These are phyloP conservation scores for Chiloscyllium plagiosum DNA, from an alignment of 2,113 vertebrate species.

Conservation along the genomic window DNA sequence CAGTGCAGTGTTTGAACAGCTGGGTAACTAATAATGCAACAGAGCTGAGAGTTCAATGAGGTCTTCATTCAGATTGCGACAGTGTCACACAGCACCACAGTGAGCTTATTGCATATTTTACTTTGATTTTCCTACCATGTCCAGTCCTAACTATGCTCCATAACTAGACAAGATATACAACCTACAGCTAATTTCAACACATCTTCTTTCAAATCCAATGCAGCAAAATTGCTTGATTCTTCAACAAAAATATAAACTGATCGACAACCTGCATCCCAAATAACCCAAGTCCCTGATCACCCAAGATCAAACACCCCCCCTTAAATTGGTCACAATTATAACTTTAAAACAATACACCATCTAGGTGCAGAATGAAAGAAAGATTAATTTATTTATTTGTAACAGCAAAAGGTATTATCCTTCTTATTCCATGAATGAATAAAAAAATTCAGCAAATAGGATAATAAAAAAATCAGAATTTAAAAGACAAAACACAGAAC, in stretches of 20 bases:
- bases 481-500: not conserved
- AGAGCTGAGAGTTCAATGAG: not conserved
- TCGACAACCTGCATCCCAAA: not conserved
- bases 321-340: not conserved
- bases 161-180: not conserved
- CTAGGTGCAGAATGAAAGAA: not conserved
- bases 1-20: slow-evolving; percentile 9
- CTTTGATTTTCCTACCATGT: not conserved
- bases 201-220: not conserved
- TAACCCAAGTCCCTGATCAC: not conserved
- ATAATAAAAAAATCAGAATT: not conserved
- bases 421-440: not conserved
- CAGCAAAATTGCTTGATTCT: not conserved
- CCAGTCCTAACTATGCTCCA: not conserved
- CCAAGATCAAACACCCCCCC: not conserved
- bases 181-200: not conserved
- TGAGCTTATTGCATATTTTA: not conserved
- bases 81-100: not conserved
- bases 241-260: not conserved
- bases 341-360: not conserved
- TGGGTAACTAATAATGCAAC: not conserved
- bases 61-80: slow-evolving; percentile 13
- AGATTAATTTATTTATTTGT: not conserved
- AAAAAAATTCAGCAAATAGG: not conserved
- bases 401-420: not conserved